Conservation (phyloP, 2,797 vertebrate genomes). For the Sebastiscus albofasciatus region DNA sequence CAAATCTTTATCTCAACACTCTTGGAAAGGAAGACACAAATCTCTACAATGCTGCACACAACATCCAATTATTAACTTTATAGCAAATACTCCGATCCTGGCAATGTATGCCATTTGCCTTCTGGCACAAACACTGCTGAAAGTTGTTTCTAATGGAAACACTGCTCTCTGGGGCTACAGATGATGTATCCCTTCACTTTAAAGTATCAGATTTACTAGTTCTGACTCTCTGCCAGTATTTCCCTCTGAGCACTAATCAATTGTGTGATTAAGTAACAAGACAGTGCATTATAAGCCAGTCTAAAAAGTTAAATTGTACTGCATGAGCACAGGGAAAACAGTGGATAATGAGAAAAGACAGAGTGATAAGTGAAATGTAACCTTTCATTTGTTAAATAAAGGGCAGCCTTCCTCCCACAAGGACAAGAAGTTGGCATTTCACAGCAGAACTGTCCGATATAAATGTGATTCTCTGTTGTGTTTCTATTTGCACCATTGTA, state of each 20-base stretch:
- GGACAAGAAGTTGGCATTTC: not conserved
- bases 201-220: not conserved
- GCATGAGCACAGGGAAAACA: not conserved
- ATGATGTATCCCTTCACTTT: not conserved
- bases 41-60: not conserved
- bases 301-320: not conserved
- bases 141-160: not conserved
- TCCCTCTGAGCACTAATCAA: conserved; percentile 2
- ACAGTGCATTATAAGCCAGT: not conserved
- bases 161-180: not conserved
- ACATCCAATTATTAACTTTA: not conserved
- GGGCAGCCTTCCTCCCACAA: not conserved
- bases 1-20: not conserved
- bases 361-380: not conserved
- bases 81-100: not conserved
- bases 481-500: not conserved
- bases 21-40: not conserved
- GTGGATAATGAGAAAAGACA: not conserved
- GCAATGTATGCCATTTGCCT: not conserved
- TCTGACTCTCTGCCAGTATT: not conserved
- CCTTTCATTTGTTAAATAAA: not conserved
- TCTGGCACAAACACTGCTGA: not conserved
- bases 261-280: conserved; percentile 4
- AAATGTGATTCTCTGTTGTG: not conserved
- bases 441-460: not conserved